A percentile compares a stretch with the other conserved stretches of the same genome.
phyloP scores from a whole-genome alignment of 1,140 invertebrate genomes.

The Saxidomus purpurata region DNA sequence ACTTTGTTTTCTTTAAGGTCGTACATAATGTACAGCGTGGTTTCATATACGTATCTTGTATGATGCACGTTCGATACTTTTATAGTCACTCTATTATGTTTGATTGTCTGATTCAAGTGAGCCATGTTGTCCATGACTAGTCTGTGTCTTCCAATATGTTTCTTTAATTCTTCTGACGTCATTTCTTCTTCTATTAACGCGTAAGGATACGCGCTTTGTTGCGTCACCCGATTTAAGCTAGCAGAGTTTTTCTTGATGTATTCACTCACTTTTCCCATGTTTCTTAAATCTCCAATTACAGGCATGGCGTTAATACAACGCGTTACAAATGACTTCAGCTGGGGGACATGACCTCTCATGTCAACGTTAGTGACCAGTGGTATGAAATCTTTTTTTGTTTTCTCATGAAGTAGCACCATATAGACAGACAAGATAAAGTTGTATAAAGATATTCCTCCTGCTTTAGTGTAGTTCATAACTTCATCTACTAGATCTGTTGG shows the following conservation, averaged over 20 bases:
- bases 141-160: conserved; percentile 37
- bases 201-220: conserved; percentile 38
- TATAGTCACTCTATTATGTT: conserved; percentile 18
- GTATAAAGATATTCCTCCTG: not conserved
- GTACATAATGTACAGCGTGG: conserved; percentile 4
- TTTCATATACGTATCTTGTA: conserved; percentile 1
- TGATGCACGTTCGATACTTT: conserved; percentile 16
- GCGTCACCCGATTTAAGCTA: not conserved
- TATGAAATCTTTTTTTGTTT: conserved; percentile 13
- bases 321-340: conserved; percentile 20
- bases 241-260: conserved; percentile 19
- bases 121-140: conserved; percentile 40
- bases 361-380: conserved; percentile 41
- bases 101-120: not conserved
- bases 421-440: conserved; percentile 22
- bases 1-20: not conserved
- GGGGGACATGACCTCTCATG: conserved; percentile 44
- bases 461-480: not conserved
- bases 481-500: not conserved
- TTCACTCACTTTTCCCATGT: not conserved
- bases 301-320: conserved; percentile 36
- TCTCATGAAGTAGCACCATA: not conserved
- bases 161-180: not conserved
- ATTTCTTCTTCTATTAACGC: conserved; percentile 28
- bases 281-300: conserved; percentile 8